These are phyloP conservation scores for Yasuhikotakia modesta DNA, from an alignment of 2,797 vertebrate genomes.

Conservation along the genomic window DNA sequence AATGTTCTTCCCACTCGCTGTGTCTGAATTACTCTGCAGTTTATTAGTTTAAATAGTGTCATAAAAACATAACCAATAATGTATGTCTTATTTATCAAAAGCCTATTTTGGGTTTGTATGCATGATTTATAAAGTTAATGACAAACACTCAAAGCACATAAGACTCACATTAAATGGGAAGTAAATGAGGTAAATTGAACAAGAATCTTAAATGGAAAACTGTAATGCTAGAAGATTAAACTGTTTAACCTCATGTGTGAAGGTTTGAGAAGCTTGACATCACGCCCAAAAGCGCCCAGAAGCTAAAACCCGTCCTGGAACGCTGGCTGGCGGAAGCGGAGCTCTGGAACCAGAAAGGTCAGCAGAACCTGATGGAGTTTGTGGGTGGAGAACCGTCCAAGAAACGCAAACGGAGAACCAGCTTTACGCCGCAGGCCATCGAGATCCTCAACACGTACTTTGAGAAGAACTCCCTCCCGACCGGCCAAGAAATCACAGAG, in stretches of 20 bases:
- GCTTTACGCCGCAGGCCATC: constrained; percentile 97
- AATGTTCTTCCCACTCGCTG: too few species aligned
- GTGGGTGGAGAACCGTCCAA: constrained; percentile 96
- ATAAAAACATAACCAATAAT: too few species aligned
- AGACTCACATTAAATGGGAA: too few species aligned
- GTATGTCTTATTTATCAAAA: too few species aligned
- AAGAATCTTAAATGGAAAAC: too few species aligned
- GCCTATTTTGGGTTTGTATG: too few species aligned
- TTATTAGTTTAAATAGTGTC: too few species aligned
- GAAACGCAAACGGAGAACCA: constrained; percentile 93
- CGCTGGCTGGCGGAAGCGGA: constrained; percentile 96
- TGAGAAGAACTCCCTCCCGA: constrained; percentile 94
- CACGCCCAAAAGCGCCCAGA: constrained; percentile 97
- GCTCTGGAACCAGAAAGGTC: constrained; percentile 94
- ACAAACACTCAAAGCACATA: too few species aligned
- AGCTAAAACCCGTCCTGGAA: constrained; percentile 94
- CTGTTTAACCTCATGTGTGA: constrained; percentile 27
- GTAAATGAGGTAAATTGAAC: too few species aligned
- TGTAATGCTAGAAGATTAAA: too few species aligned
- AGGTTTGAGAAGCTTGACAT: constrained; percentile 98
- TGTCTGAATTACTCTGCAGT: too few species aligned
- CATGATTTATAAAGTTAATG: too few species aligned
- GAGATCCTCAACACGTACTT: constrained; percentile 97
- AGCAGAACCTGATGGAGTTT: constrained; percentile 97
- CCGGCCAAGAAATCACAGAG: constrained; percentile 95